Percentiles rank a stretch among this genome's conserved stretches.
These are phyloP conservation scores for Myanophis thanlyinensis DNA, from an alignment of 2,113 vertebrate species.

Conservation along the genomic window DNA sequence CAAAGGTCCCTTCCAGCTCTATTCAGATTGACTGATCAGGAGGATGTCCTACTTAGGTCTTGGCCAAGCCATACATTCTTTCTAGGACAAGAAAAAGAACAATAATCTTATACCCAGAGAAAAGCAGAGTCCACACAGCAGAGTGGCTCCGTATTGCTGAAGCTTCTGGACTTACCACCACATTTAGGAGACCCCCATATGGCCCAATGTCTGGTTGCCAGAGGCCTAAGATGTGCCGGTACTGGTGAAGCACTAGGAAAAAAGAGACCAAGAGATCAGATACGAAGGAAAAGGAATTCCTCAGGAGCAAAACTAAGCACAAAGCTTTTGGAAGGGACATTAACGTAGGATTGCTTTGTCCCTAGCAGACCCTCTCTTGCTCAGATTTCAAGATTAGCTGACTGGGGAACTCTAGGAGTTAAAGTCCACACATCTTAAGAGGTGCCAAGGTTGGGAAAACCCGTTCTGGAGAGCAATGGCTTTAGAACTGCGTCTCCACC, in stretches of 20 bases:
- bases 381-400: background rate
- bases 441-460: background rate
- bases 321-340: too few species aligned
- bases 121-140: background rate
- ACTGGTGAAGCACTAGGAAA: slow-evolving; percentile 87
- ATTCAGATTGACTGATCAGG: too few species aligned
- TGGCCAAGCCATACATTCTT: too few species aligned
- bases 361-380: background rate
- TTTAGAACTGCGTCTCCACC: accelerated
- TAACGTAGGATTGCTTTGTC: background rate
- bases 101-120: background rate
- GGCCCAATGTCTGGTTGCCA: slow-evolving; percentile 99
- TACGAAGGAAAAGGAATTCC: background rate
- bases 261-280: slow-evolving; percentile 7
- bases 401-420: background rate
- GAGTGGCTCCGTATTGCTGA: too few species aligned
- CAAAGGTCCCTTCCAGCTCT: background rate
- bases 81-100: background rate
- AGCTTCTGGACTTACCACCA: slow-evolving; percentile 82
- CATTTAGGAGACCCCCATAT: slow-evolving; percentile 96
- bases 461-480: background rate
- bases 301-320: background rate
- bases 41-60: background rate
- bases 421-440: background rate
- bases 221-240: slow-evolving; percentile 91